Conservation (phyloP, 2,797 vertebrate genomes). For the Protosalanx chinensis region DNA sequence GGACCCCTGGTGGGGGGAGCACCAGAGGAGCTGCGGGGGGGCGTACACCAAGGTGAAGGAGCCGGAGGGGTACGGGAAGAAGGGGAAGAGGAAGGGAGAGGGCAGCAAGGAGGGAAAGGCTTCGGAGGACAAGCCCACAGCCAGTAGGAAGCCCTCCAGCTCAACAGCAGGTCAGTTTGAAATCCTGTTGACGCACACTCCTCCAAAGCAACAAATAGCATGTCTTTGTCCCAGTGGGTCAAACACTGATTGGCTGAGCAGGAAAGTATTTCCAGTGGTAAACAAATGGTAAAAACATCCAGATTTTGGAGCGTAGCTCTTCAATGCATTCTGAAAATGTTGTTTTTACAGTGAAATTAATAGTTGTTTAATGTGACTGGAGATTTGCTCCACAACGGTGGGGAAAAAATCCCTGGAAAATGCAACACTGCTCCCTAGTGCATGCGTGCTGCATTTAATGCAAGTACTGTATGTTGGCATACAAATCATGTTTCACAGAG, state of each 20-base stretch:
- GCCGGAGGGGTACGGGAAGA: slow-evolving; percentile 85
- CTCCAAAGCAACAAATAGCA: too few species aligned
- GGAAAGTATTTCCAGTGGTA: too few species aligned
- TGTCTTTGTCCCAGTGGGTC: too few species aligned
- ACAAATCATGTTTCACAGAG: neutral
- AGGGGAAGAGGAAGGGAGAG: slow-evolving; percentile 58
- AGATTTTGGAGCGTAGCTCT: too few species aligned
- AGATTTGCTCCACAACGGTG: too few species aligned
- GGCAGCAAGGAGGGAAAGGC: slow-evolving; percentile 33
- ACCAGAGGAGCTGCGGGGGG: slow-evolving; percentile 84
- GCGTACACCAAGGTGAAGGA: slow-evolving; percentile 88
- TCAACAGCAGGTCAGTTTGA: slow-evolving; percentile 21
- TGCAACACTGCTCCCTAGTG: too few species aligned
- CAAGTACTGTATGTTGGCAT: too few species aligned
- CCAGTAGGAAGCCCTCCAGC: slow-evolving; percentile 35
- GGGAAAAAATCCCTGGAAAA: too few species aligned
- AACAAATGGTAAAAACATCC: too few species aligned
- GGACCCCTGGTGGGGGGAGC: slow-evolving; percentile 92
- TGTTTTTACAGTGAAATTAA: neutral
- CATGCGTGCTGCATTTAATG: too few species aligned
- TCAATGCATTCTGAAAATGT: neutral
- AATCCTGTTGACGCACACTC: neutral
- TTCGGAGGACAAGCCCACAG: slow-evolving; percentile 12
- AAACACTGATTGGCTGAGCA: too few species aligned
- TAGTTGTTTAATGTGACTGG: neutral